Evolutionary conservation across 2,888 invertebrate genomes (phyloP), one percentile per base, ranked within the genome.

Genomic region (Pseudoips prasinana): DNA sequence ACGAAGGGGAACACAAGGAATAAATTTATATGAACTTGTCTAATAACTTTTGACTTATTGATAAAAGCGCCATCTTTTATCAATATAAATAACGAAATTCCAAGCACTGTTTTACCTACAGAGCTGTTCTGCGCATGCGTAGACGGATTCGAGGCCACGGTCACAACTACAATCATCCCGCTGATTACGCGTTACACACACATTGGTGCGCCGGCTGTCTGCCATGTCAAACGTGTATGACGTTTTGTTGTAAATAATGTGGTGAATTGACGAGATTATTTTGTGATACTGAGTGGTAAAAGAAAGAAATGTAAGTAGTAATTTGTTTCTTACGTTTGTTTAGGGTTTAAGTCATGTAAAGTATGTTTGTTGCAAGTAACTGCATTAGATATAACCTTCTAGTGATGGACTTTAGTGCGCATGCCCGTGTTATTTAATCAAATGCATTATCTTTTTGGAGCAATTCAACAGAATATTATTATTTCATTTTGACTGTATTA

Each of bases 111-210:
- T 83, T 78, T 74, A 73, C 67, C 81, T 58, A 72, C 69, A 8
- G 48, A 32, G 50, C 25, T 26, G 31, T 36, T 32, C 31, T 42
- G 73, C 83, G 83, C 86, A 83, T 81, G 86, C 82, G 85, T 67
- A 58, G 43, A 46, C 40, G 42, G 39, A 49, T 62, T 72, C 68
- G 77, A 79, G 82, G 82, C 77, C 83, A 78, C 67, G 78, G 82
- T 66, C 79, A 79, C 73, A 58, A 72, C 66, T 58, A 77, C 72
- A 70, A 59, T 64, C 46, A 58, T 44, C 43, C 41, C 11, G 24
- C 17, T 49, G 48, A 47, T 51, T 53, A 64, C 73, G 52, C 20
- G 20, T 7, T n/a, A 20, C 20, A 20, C 77, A 77, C 80, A 79
- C 78, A 57, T 26, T 67, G 65, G 63, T 64, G 64, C 46, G 45